phyloP scores from a whole-genome alignment of 2,888 invertebrate genomes.

The Temnothorax rugatulus region DNA sequence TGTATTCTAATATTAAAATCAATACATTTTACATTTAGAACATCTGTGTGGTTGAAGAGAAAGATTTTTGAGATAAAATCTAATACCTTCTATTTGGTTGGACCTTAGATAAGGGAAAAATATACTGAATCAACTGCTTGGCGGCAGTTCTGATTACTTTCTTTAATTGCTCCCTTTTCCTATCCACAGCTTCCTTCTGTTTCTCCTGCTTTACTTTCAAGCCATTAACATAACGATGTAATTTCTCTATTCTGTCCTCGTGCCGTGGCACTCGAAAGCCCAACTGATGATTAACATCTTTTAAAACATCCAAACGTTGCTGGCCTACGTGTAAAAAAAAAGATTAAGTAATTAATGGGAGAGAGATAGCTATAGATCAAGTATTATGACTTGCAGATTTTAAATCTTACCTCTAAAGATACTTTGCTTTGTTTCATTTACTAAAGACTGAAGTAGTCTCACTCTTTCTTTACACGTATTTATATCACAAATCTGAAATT shows the following conservation, averaged over 20 bases:
- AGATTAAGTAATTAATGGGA: slow-evolving; percentile 7
- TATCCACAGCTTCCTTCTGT: slow-evolving; percentile 86
- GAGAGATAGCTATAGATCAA: slow-evolving; percentile 12
- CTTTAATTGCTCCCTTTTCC: slow-evolving; percentile 88
- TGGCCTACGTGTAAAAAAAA: slow-evolving; percentile 77
- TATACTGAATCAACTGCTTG: slow-evolving; percentile 89
- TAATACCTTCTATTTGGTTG: slow-evolving; percentile 86
- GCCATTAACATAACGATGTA: slow-evolving; percentile 88
- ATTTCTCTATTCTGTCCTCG: slow-evolving; percentile 89
- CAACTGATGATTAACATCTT: slow-evolving; percentile 85
- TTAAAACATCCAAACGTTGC: slow-evolving; percentile 83
- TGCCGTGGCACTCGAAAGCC: slow-evolving; percentile 88
- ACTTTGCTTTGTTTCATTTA: slow-evolving; percentile 87
- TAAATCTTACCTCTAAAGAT: slow-evolving; percentile 81
- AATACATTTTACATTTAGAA: too few relatives aligned
- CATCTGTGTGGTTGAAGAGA: not conserved
- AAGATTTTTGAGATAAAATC: slow-evolving; percentile 15
- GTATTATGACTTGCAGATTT: slow-evolving; percentile 11
- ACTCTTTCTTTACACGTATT: slow-evolving; percentile 88
- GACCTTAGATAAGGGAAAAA: slow-evolving; percentile 90
- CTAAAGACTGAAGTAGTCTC: slow-evolving; percentile 87
- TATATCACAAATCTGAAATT: slow-evolving; percentile 88
- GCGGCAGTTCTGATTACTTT: slow-evolving; percentile 88
- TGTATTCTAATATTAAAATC: too few relatives aligned
- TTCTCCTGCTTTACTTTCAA: slow-evolving; percentile 87